Evolutionary conservation across 2,888 invertebrate genomes (phyloP).

Genomic region (Melanchra persicariae): DNA sequence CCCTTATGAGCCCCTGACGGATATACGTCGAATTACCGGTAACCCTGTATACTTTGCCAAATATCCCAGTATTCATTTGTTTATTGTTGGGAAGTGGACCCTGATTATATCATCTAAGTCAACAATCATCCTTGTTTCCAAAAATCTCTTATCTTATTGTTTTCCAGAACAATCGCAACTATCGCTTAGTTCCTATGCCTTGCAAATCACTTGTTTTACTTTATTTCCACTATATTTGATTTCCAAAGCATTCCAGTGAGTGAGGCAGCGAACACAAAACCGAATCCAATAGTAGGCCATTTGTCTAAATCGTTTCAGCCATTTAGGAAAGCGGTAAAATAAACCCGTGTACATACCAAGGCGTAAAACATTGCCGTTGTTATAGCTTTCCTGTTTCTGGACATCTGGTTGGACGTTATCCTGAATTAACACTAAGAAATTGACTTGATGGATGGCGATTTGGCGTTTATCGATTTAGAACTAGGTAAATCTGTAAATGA

Average conservation of each 20-base stretch:
- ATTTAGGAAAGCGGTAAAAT: constrained; percentile 49
- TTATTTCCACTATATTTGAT: constrained; percentile 41
- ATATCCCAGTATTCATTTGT: too few relatives aligned
- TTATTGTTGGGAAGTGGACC: too few relatives aligned
- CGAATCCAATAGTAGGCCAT: constrained; percentile 55
- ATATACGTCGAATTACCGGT: too few relatives aligned
- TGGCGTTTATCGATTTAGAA: too few relatives aligned
- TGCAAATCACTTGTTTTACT: constrained; percentile 26
- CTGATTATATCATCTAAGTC: too few relatives aligned
- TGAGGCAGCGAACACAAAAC: constrained; percentile 29
- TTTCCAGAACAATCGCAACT: too few relatives aligned
- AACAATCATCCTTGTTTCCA: neutral
- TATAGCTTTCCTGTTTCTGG: constrained; percentile 42
- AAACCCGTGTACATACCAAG: constrained; percentile 40
- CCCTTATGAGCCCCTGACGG: too few relatives aligned
- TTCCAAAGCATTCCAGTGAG: constrained; percentile 25
- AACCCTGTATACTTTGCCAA: too few relatives aligned
- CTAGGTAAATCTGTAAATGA: too few relatives aligned
- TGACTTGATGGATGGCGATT: constrained; percentile 10
- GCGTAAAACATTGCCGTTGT: constrained; percentile 54
- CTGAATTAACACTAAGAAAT: constrained; percentile 22
- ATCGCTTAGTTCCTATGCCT: too few relatives aligned
- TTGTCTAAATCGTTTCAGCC: constrained; percentile 54
- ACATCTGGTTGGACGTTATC: constrained; percentile 16
- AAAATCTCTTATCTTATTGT: neutral